These are phyloP conservation scores for Lophius americanus DNA, from an alignment of 2,797 vertebrate genomes.

Conservation along the genomic window DNA sequence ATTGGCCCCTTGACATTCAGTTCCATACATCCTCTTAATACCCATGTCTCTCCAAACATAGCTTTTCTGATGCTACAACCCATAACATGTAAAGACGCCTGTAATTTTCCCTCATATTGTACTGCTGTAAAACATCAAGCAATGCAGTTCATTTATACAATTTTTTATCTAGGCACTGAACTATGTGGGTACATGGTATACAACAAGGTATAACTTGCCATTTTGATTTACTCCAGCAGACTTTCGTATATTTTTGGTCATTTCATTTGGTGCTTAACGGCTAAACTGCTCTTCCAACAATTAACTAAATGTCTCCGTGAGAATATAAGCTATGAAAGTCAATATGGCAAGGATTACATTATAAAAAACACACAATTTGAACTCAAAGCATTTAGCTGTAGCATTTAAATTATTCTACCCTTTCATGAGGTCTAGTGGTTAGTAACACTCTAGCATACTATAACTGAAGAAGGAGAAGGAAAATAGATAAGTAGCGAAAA, in stretches of 20 bases:
- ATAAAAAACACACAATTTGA: slow-evolving; percentile 54
- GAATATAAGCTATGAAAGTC: slow-evolving; percentile 65
- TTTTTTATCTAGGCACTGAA: slow-evolving; percentile 45
- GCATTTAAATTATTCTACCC: slow-evolving; percentile 63
- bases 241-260: slow-evolving; percentile 49
- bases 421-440: slow-evolving; percentile 74
- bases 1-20: slow-evolving; percentile 38
- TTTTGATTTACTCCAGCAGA: slow-evolving; percentile 40
- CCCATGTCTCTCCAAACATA: slow-evolving; percentile 31
- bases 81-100: slow-evolving; percentile 38
- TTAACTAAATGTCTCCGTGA: slow-evolving; percentile 68
- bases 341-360: slow-evolving; percentile 64
- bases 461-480: slow-evolving; percentile 12
- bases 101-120: slow-evolving; percentile 42
- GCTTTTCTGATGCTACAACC: slow-evolving; percentile 39
- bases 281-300: slow-evolving; percentile 42
- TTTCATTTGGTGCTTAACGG: slow-evolving; percentile 57
- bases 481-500: slow-evolving; percentile 31
- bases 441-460: slow-evolving; percentile 41
- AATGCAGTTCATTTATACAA: slow-evolving; percentile 35
- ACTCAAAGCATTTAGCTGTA: slow-evolving; percentile 51
- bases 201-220: slow-evolving; percentile 46
- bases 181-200: slow-evolving; percentile 34
- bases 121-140: slow-evolving; percentile 52
- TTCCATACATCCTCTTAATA: slow-evolving; percentile 32